Conservation (phyloP, 2,888 invertebrate genomes). For the Hylaea fasciaria region DNA sequence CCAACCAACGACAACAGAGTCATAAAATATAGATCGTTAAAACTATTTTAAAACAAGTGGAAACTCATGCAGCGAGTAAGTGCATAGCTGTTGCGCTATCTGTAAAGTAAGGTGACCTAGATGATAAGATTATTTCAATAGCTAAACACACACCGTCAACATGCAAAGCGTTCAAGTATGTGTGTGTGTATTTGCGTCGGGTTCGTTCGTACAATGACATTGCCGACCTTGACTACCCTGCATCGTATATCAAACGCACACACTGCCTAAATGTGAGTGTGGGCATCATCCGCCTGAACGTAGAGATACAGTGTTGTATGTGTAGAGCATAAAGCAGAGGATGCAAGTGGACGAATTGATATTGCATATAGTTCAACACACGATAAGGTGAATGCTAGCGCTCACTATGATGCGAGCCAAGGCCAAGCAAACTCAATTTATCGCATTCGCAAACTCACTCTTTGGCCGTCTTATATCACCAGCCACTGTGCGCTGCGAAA, state of each 20-base stretch:
- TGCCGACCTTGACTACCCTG: constrained; percentile 81
- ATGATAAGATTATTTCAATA: constrained; percentile 84
- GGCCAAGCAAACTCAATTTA: constrained; percentile 60
- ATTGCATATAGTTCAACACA: constrained; percentile 78
- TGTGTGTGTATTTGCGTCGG: constrained; percentile 70
- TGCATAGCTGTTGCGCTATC: constrained; percentile 68
- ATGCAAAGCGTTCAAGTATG: constrained; percentile 41
- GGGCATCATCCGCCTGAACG: constrained; percentile 27
- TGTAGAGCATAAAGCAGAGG: constrained; percentile 52
- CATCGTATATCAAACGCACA: constrained; percentile 70
- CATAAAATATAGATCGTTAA: constrained; percentile 30
- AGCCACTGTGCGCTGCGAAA: constrained; percentile 9
- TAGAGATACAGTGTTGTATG: constrained; percentile 33
- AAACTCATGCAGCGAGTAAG: constrained; percentile 47
- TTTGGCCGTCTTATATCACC: constrained; percentile 19
- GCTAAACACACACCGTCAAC: constrained; percentile 58
- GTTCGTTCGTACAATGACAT: constrained; percentile 82
- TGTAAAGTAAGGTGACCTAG: constrained; percentile 83
- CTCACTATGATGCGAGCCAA: constrained; percentile 70
- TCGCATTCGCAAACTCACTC: constrained; percentile 15
- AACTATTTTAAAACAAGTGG: constrained; percentile 42
- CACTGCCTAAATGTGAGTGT: constrained; percentile 44
- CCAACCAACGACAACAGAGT: constrained; percentile 25
- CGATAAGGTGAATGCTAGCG: constrained; percentile 78
- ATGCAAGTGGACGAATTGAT: constrained; percentile 52